These are phyloP conservation scores for Apamea anceps DNA, from an alignment of 2,888 invertebrate species.

Conservation along the genomic window DNA sequence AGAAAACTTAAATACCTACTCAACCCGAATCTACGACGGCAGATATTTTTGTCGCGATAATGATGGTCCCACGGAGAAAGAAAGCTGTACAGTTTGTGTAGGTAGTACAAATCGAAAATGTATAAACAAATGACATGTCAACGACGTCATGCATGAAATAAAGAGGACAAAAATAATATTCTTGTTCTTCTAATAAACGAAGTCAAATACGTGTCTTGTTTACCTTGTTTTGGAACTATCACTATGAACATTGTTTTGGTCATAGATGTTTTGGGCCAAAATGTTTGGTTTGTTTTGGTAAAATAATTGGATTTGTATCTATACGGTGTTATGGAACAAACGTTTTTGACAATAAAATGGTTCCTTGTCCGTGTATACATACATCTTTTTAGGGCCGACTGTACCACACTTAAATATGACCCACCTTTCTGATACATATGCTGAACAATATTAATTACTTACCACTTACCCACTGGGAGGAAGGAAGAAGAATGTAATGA, in stretches of 20 bases:
- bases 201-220: background rate
- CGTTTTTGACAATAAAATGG: background rate
- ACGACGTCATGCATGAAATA: background rate
- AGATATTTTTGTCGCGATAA: too few relatives aligned
- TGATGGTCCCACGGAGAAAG: too few relatives aligned
- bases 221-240: background rate
- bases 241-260: background rate
- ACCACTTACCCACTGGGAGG: background rate
- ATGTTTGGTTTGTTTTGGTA: background rate
- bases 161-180: background rate
- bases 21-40: background rate
- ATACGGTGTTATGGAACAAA: background rate
- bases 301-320: background rate
- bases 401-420: too few relatives aligned
- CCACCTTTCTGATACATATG: too few relatives aligned
- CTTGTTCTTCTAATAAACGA: background rate
- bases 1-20: background rate
- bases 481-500: background rate
- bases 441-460: background rate
- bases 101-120: background rate
- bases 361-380: background rate
- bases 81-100: too few relatives aligned
- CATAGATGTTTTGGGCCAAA: background rate
- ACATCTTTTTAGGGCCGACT: background rate
- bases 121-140: background rate